A percentile compares a stretch with the other conserved stretches of the same genome.
Evolutionary conservation across 2,888 invertebrate genomes (phyloP).

Genomic region (Tetanocera ferruginea): DNA sequence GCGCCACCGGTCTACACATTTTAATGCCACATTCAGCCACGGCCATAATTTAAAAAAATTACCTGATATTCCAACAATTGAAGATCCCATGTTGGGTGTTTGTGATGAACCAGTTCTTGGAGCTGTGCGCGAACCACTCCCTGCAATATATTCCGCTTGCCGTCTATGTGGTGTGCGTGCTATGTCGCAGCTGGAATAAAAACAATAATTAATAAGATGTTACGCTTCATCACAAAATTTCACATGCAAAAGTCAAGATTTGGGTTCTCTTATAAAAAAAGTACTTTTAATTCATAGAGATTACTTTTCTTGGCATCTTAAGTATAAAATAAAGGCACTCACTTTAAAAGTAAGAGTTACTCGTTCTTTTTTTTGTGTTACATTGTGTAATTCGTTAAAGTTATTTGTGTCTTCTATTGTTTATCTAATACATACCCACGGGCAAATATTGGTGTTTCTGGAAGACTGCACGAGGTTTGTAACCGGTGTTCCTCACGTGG

Average conservation of each 20-base stretch:
- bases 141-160: constrained; percentile 69
- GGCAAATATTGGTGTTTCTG: constrained; percentile 91
- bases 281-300: no score
- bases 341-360: not conserved
- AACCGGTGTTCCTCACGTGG: constrained; percentile 76
- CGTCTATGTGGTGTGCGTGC: constrained; percentile 84
- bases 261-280: no score
- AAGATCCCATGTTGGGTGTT: constrained; percentile 68
- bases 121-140: constrained; percentile 72
- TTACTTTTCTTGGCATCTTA: no score
- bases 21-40: no score
- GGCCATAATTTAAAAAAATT: not conserved
- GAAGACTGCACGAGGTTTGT: constrained; percentile 88
- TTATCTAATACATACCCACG: constrained; percentile 72
- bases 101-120: constrained; percentile 73
- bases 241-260: not conserved
- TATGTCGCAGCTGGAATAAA: constrained; percentile 76
- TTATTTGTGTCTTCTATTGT: not conserved
- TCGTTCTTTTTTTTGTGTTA: not conserved
- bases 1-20: no score
- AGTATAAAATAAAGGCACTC: no score
- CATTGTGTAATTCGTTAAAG: not conserved
- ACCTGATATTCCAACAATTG: constrained; percentile 67
- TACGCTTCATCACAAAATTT: not conserved
- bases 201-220: not conserved